Percentiles rank a stretch among this genome's conserved stretches.
phyloP scores from a whole-genome alignment of 2,797 vertebrate genomes.

The Hydrolagus colliei region DNA sequence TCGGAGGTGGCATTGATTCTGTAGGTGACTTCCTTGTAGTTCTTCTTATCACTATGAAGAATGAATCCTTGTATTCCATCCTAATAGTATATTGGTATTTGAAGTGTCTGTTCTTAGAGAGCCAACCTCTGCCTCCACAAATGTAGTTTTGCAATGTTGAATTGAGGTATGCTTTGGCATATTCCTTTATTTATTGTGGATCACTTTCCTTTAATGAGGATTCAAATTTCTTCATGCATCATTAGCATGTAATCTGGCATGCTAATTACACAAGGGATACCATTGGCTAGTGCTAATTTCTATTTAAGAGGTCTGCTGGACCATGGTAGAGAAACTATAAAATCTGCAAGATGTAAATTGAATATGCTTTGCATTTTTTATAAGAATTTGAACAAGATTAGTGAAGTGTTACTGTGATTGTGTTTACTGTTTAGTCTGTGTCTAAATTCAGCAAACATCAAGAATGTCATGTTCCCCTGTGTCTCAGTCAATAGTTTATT shows the following conservation, averaged over 20 bases:
- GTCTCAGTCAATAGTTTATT: conserved; percentile 2
- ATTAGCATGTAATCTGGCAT: neutral
- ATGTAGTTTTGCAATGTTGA: neutral
- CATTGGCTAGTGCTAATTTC: neutral
- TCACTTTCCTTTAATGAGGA: neutral
- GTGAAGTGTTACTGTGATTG: neutral
- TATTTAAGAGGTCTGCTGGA: neutral
- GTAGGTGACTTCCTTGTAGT: neutral
- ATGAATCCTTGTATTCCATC: neutral
- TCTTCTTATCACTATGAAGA: neutral
- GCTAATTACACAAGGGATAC: neutral
- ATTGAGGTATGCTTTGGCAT: neutral
- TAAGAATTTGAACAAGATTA: neutral
- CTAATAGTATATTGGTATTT: too few relatives aligned
- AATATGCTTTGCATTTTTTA: neutral
- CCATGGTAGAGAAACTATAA: neutral
- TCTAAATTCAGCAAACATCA: neutral
- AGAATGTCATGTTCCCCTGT: neutral
- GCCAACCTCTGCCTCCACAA: too few relatives aligned
- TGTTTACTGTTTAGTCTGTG: neutral
- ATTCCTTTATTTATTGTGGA: neutral
- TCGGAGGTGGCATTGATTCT: neutral
- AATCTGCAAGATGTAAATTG: neutral
- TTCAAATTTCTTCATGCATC: neutral
- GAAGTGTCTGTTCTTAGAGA: too few relatives aligned